Conservation (phyloP, 2,797 vertebrate species). For the Malurus leucopterus region DNA sequence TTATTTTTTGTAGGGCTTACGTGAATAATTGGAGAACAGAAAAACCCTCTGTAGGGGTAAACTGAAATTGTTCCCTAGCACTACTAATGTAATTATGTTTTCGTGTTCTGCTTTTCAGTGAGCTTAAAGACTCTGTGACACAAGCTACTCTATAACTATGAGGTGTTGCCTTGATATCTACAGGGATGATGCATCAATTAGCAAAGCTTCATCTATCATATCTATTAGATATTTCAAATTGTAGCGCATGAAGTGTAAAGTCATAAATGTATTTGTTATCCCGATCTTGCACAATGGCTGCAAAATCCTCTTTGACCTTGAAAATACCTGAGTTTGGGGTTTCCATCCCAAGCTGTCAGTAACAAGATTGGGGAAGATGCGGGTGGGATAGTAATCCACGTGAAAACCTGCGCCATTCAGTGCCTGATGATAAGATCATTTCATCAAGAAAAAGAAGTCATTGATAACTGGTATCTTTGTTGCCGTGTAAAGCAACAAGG, state of each 20-base stretch:
- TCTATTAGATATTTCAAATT: neutral
- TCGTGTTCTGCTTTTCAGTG: neutral
- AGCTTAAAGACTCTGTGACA: neutral
- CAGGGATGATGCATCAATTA: neutral
- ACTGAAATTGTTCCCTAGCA: neutral
- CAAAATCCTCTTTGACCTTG: constrained; percentile 26
- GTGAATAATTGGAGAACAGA: neutral
- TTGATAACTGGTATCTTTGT: neutral
- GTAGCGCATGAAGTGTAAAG: neutral
- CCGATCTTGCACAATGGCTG: neutral
- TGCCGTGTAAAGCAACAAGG: neutral
- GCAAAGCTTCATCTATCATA: constrained; percentile 16
- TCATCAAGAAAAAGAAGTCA: neutral
- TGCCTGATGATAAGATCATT: neutral
- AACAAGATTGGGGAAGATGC: neutral
- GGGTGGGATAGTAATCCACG: neutral
- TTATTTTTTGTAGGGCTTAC: neutral
- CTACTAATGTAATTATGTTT: neutral
- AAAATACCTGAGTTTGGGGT: neutral
- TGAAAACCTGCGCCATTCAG: neutral
- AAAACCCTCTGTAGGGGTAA: neutral
- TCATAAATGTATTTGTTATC: neutral
- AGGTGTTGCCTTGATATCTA: constrained; percentile 11
- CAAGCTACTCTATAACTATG: neutral
- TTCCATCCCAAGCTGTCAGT: neutral